These are phyloP conservation scores for Somateria mollissima DNA, from an alignment of 2,797 vertebrate genomes.

Conservation along the genomic window DNA sequence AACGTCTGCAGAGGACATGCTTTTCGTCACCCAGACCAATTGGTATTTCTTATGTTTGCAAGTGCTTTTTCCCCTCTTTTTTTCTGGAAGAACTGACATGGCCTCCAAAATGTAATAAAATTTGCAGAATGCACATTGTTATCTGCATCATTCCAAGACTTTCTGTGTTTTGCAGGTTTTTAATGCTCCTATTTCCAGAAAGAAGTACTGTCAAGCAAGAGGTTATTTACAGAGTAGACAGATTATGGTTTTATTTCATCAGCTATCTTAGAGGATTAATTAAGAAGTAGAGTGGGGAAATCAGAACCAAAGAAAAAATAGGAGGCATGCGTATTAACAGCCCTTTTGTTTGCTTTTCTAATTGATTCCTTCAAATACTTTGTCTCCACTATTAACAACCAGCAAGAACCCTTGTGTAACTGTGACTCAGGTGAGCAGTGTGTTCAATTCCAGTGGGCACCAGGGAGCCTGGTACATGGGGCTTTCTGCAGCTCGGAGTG, in stretches of 20 bases:
- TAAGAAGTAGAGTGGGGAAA: conserved; percentile 5
- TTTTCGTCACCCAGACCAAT: not conserved
- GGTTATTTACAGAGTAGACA: not conserved
- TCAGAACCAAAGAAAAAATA: not conserved
- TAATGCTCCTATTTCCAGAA: not conserved
- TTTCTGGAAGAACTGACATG: not conserved
- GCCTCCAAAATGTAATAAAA: not conserved
- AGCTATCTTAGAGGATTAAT: not conserved
- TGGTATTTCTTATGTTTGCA: not conserved
- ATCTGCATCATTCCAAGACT: fast-evolving
- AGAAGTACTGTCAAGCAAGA: not conserved
- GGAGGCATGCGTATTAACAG: not conserved
- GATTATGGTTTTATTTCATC: conserved; percentile 24
- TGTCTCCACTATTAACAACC: not conserved
- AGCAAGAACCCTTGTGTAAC: not conserved
- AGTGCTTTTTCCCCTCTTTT: not conserved
- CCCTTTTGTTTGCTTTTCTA: not conserved
- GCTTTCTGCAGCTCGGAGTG: not conserved
- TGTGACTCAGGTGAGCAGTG: not conserved
- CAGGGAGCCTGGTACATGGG: fast-evolving
- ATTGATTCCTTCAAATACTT: conserved; percentile 29
- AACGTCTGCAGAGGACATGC: not conserved
- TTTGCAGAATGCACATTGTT: not conserved
- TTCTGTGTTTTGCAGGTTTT: not conserved
- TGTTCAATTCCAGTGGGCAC: not conserved